These are phyloP conservation scores for Hippopotamus amphibius DNA, from an alignment of 2,113 vertebrate species.

Conservation along the genomic window DNA sequence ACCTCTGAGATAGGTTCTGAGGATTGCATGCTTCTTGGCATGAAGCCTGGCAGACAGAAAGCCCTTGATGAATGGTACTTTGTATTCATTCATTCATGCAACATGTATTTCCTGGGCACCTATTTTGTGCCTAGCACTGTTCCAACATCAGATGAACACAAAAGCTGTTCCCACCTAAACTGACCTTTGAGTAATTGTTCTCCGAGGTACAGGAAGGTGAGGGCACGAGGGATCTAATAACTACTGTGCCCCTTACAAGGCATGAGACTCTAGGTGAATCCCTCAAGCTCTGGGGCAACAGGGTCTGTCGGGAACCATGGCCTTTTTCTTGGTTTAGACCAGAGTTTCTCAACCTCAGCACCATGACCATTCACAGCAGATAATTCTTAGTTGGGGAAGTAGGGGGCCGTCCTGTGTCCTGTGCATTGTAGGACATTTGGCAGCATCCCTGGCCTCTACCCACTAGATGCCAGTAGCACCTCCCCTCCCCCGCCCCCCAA, in stretches of 20 bases:
- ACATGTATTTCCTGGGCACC: not conserved
- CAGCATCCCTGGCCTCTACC: not conserved
- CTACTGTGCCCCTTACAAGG: too few relatives aligned
- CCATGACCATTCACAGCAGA: fast-evolving
- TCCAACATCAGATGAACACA: not conserved
- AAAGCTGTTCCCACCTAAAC: not conserved
- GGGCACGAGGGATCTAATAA: too few relatives aligned
- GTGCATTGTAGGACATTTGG: fast-evolving
- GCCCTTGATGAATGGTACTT: not conserved
- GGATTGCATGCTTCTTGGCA: fast-evolving
- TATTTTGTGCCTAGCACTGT: not conserved
- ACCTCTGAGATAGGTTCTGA: not conserved
- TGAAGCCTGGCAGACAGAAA: not conserved
- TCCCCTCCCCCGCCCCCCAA: fast-evolving
- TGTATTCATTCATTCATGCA: not conserved
- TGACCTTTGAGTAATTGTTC: not conserved
- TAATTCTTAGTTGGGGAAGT: too few relatives aligned
- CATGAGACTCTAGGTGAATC: fast-evolving
- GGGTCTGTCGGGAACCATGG: not conserved
- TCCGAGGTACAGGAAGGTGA: not conserved
- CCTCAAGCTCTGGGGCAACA: not conserved
- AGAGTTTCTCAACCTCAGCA: not conserved
- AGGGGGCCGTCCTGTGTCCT: fast-evolving
- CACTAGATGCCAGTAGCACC: not conserved
- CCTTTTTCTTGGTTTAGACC: not conserved